Evolutionary conservation across 2,888 invertebrate species (phyloP), one percentile per base, ranked within the genome.

Genomic region (Nematopogon swammerdamellus): DNA sequence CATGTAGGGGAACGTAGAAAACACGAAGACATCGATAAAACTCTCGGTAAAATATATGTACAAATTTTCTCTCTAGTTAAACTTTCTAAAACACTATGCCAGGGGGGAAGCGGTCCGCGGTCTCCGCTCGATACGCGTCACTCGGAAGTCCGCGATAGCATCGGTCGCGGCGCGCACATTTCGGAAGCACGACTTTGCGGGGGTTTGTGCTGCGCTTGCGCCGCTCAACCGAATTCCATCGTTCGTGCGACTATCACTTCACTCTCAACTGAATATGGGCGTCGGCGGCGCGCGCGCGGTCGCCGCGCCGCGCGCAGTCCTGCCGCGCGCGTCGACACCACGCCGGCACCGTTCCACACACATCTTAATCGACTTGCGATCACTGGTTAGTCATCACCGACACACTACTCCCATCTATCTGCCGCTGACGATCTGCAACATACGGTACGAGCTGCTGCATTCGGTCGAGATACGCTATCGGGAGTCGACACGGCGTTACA

Each of bases 211-310:
- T 60, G 54, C 49, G 56, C 61, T n/a, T 54, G 60, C 56, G 54
- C 50, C 57, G 56, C 56, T 79, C 75, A 79, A 71, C 79, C 79
- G 77, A 77, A 79, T 79, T 79, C 79, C 79, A 79, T 79, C 68
- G 75, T 79, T 71, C 65, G 60, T 58, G 62, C 51, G 64, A 65
- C 64, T 62, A 55, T 65, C 64, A 63, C 53, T 55, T 60, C 66
- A 65, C 65, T 70, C 72, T 76, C 77, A 77, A 76, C 77, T 77
- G 62, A 63, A 68, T 6, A 14, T 4, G 36, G 36, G 36, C 36
- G 36, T 36, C 8, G 36, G 6, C 11, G 36, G 3, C 36, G 11
- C 36, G 36, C 36, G 11, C 11, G 36, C 36, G 36, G 36, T 25
- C 25, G 25, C 25, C 25, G 25, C 25, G 25, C 25, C 25, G 36